Base-by-base conservation (phyloP, 2,113 vertebrate genomes). In the Poeciliopsis turrubarensis region DNA sequence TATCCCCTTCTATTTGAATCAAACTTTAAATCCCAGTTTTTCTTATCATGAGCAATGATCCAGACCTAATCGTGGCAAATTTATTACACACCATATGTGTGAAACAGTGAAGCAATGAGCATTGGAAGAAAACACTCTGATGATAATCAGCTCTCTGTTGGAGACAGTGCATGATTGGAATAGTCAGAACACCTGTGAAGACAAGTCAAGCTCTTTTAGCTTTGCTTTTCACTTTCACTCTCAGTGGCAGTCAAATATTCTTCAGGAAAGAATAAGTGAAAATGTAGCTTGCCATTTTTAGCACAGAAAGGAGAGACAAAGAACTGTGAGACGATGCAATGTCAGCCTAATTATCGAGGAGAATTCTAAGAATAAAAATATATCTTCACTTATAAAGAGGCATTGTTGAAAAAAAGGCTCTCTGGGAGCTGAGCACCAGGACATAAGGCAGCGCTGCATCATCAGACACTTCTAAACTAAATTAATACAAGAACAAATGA, bases 151-250 rank as follows among this genome's bases (percentile, higher is more conserved):
- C 72, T 73, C 62, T 0, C 68, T 70, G 75, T 37, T 2, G 29
- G 68, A 71, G 63, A 85, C 11, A 2, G 9, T 9, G 54, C 31
- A 63, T 31, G 27, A 86, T 78, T 70, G 60, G 82, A 84, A 74
- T 65, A 65, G 22, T 63, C 71, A 27, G 79, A 79, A 74, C 84
- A 81, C 75, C 84, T 80, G 80, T 75, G 13, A 75, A 81, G 65
- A 74, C 34, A 57, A 76, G 66, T 44, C 10, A 2, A 57, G 44
- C 37, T 63, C 30, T 65, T 68, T 67, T 62, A 32, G 25, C 54
- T 26, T 15, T 41, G 4, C 31, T 8, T 39, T 64, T 65, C 32
- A 26, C 32, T 65, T 65, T 29, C 10, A 60, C 70, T 70, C 64
- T 71, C 39, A 25, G 66, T 65, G 60, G 70, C 73, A 63, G 75